A percentile compares a stretch with the other conserved stretches of the same genome.
These are phyloP conservation scores for Cynoglossus semilaevis DNA, from an alignment of 2,113 vertebrate species.

Conservation along the genomic window DNA sequence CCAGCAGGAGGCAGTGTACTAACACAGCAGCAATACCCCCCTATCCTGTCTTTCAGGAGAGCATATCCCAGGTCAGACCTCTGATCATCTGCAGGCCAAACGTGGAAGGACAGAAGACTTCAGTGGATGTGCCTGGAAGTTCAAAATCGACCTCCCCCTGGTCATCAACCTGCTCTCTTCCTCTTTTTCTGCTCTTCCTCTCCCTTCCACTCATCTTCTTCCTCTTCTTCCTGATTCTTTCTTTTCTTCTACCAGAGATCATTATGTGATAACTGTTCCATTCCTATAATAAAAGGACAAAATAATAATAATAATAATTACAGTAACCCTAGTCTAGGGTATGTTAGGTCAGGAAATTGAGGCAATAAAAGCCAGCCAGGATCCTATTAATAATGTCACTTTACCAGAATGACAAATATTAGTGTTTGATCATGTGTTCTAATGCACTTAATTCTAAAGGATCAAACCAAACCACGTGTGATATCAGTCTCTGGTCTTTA, in stretches of 20 bases:
- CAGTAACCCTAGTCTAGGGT: too few species aligned
- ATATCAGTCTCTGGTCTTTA: too few species aligned
- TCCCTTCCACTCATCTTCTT: conserved; percentile 70
- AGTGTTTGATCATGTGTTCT: too few species aligned
- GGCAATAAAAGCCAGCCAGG: too few species aligned
- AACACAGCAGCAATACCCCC: not conserved
- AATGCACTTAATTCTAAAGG: too few species aligned
- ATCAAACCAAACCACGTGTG: too few species aligned
- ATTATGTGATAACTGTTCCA: conserved; percentile 47
- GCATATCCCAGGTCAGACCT: conserved; percentile 77
- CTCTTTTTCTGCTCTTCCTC: conserved; percentile 66
- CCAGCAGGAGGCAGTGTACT: not conserved
- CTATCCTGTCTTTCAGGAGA: conserved; percentile 65
- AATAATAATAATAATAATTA: too few species aligned
- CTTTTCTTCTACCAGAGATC: conserved; percentile 63
- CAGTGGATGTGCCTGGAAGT: conserved; percentile 2
- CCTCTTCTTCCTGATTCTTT: conserved; percentile 66
- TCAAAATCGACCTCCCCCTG: conserved; percentile 38
- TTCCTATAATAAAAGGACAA: too few species aligned
- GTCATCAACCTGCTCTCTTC: conserved; percentile 51
- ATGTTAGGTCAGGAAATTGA: too few species aligned
- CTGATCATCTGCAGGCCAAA: conserved; percentile 71
- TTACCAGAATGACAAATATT: too few species aligned
- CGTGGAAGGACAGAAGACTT: conserved; percentile 25
- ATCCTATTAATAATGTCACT: too few species aligned